Evolutionary conservation across 2,113 vertebrate species (phyloP), one percentile per base, ranked within the genome.

Genomic region (Sclerurus mexicanus): DNA sequence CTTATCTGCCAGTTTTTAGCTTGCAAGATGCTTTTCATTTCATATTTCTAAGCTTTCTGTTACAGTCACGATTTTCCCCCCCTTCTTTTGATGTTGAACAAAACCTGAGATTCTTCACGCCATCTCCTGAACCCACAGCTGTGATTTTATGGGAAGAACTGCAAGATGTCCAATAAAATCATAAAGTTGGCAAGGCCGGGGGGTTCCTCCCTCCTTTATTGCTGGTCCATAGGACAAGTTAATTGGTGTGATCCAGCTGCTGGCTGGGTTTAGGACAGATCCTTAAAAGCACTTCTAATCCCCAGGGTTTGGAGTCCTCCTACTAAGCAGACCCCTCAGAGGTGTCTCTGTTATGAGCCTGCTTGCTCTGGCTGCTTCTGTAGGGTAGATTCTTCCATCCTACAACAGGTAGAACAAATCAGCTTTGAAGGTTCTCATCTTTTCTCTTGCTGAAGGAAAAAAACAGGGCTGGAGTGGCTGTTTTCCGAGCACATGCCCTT

Each of bases 161-260:
- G 69, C 28, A 12, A 60, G 75, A 92, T 85, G 79, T 72, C 66
- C 77, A 72, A 91, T 49, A 66, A 92, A 93, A 91, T 40, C 33
- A 33, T 14, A 27, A 14, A 56, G 2, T 2, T 87, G 77, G 91
- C 60, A 40, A 30, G 0, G 0, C 4, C 16, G 25, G 33, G 60
- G 12, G 12, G 27, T 53, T 78, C 78, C 80, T 95, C 56, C 69
- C n/a, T 86, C 25, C 25, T 94, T 79, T 55, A 10, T 7, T 67
- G 37, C 77, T 22, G 6, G 37, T 59, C 60, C 44, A 4, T 5
- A 4, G 64, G 73, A 68, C 47, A 50, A 72, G 24, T 39, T 15
- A 33, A 46, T 91, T 44, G 74, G 28, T 56, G 84, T 46, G 73
- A 92, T 85, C 73, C 95, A 91, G 73, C 76, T 81, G 82, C 82